phyloP scores from a whole-genome alignment of 2,797 vertebrate species.

The Brachymystax lenok region DNA sequence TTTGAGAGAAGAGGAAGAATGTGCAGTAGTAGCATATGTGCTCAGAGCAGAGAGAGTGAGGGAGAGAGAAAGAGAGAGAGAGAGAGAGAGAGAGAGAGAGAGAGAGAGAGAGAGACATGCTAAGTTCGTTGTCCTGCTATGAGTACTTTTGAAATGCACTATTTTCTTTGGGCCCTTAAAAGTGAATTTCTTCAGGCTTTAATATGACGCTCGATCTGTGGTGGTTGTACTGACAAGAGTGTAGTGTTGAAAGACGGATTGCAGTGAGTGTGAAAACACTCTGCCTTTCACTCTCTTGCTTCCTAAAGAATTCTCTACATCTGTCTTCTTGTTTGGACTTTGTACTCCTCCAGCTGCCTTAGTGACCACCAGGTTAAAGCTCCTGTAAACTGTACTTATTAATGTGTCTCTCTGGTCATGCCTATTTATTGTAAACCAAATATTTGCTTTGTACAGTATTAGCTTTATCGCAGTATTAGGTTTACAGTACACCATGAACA shows the following conservation, averaged over 20 bases:
- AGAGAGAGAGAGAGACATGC: too few relatives aligned
- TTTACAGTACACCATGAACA: background rate
- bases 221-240: constrained; percentile 29
- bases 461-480: background rate
- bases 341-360: constrained; percentile 31
- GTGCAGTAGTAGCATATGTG: constrained; percentile 31
- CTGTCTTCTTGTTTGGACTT: constrained; percentile 56
- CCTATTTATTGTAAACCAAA: constrained; percentile 44
- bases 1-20: constrained; percentile 71
- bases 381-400: background rate
- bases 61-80: background rate
- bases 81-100: too few relatives aligned
- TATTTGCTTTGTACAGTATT: constrained; percentile 6
- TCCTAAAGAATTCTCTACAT: constrained; percentile 52
- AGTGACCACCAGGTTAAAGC: background rate
- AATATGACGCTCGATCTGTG: constrained; percentile 17
- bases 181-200: constrained; percentile 3
- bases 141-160: constrained; percentile 1
- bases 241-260: constrained; percentile 8
- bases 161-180: constrained; percentile 12
- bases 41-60: constrained; percentile 2
- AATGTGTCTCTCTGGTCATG: constrained; percentile 38
- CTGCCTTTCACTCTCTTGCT: constrained; percentile 27
- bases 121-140: background rate
- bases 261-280: background rate